A percentile compares a stretch with the other conserved stretches of the same genome.
Conservation (phyloP, 2,797 vertebrate genomes). For the Sarcophilus harrisii region DNA sequence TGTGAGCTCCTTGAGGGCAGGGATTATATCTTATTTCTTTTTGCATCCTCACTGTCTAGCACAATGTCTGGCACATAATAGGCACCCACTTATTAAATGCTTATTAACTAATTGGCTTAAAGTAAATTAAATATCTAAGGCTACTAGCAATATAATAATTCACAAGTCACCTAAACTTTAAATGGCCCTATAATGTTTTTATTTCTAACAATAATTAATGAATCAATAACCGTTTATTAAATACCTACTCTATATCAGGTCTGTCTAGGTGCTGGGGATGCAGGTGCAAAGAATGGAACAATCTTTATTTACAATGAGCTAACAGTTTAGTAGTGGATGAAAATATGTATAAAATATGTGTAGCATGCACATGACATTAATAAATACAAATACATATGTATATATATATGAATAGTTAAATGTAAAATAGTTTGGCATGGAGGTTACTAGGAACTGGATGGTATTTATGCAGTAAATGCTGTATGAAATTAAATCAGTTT, state of each 20-base stretch:
- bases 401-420: neutral
- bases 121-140: constrained; percentile 23
- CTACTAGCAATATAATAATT: constrained; percentile 36
- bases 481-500: neutral
- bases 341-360: neutral
- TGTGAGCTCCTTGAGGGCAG: no score
- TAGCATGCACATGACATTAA: neutral
- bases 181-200: neutral
- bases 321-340: neutral
- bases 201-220: neutral
- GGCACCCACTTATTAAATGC: neutral
- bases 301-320: neutral
- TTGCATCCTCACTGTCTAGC: no score
- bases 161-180: constrained; percentile 1
- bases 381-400: neutral
- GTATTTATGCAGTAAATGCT: neutral
- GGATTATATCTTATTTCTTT: no score
- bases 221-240: neutral
- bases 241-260: neutral
- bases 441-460: neutral
- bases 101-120: neutral
- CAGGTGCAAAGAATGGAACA: neutral
- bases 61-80: no score
- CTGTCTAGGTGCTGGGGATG: neutral
- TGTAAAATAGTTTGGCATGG: neutral